A percentile compares a stretch with the other conserved stretches of the same genome.
phyloP scores from a whole-genome alignment of 2,888 invertebrate genomes.

The Poecilobothrus nobilitatus region DNA sequence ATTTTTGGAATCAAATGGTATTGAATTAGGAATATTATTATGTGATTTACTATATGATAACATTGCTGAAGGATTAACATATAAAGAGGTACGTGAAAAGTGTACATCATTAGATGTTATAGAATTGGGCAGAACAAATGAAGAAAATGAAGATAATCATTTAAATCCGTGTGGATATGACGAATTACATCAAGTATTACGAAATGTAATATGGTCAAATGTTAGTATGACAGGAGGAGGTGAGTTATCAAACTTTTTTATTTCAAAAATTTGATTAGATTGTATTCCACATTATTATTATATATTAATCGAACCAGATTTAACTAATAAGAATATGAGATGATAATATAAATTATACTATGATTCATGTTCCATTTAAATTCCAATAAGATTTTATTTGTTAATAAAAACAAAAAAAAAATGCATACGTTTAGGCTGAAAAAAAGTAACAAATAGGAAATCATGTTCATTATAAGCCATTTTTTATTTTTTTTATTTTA shows the following conservation, averaged over 20 bases:
- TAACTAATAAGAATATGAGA: no score
- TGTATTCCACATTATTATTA: no score
- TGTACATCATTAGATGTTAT: conserved; percentile 29
- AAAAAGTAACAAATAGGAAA: neutral
- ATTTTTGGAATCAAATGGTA: conserved; percentile 27
- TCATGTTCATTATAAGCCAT: no score
- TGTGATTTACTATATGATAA: conserved; percentile 28
- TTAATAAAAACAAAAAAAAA: no score
- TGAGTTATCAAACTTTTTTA: neutral
- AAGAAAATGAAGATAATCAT: conserved; percentile 25
- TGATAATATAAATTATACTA: no score
- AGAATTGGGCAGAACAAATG: conserved; percentile 27
- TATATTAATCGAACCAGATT: no score
- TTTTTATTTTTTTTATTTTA: neutral
- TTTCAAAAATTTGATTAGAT: no score
- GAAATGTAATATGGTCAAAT: conserved; percentile 29
- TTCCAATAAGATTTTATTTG: no score
- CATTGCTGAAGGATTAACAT: conserved; percentile 28
- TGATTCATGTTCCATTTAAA: no score
- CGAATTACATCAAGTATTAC: conserved; percentile 27
- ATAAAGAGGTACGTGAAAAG: conserved; percentile 28
- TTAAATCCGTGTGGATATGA: conserved; percentile 29
- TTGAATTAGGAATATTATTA: conserved; percentile 28
- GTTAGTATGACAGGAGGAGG: conserved; percentile 15
- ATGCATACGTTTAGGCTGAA: no score